These are phyloP conservation scores for Siniperca chuatsi DNA, from an alignment of 2,113 vertebrate species.

Conservation along the genomic window DNA sequence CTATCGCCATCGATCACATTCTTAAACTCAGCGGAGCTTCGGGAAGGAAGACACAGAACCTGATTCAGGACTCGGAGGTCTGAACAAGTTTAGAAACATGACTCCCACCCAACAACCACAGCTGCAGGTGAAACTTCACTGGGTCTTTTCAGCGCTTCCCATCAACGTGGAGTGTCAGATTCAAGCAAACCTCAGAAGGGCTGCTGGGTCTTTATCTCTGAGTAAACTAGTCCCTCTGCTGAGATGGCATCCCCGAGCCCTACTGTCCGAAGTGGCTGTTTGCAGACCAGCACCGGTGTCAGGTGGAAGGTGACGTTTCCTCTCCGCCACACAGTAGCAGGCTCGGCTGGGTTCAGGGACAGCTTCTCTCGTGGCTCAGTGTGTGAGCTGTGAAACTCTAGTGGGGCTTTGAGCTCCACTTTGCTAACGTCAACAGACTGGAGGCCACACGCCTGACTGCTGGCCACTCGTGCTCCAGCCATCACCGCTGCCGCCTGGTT, in stretches of 20 bases:
- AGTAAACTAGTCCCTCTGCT: conserved; percentile 94
- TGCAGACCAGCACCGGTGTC: conserved; percentile 93
- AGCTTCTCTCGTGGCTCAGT: conserved; percentile 80
- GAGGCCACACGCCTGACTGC: conserved; percentile 92
- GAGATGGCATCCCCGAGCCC: conserved; percentile 97
- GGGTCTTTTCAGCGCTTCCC: conserved; percentile 10
- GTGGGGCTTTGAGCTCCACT: conserved; percentile 89
- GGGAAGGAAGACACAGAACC: conserved; percentile 30
- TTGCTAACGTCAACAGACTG: conserved; percentile 84
- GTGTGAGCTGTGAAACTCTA: conserved; percentile 89
- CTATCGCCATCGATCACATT: conserved; percentile 18
- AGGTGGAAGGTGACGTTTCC: conserved; percentile 92
- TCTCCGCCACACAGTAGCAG: conserved; percentile 88
- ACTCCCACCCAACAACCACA: neutral
- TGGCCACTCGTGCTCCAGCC: conserved; percentile 91
- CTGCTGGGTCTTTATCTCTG: conserved; percentile 80
- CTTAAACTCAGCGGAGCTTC: conserved; percentile 17
- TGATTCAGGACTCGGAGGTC: conserved; percentile 5
- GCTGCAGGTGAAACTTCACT: conserved; percentile 15
- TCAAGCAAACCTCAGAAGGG: conserved; percentile 38
- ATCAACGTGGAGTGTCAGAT: neutral
- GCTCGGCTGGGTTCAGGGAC: conserved; percentile 85
- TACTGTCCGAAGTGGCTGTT: conserved; percentile 93
- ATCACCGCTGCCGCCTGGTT: conserved; percentile 93
- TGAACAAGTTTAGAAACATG: conserved; percentile 18